Evolutionary conservation across 2,113 vertebrate genomes (phyloP).

Genomic region (Sylvietta virens): DNA sequence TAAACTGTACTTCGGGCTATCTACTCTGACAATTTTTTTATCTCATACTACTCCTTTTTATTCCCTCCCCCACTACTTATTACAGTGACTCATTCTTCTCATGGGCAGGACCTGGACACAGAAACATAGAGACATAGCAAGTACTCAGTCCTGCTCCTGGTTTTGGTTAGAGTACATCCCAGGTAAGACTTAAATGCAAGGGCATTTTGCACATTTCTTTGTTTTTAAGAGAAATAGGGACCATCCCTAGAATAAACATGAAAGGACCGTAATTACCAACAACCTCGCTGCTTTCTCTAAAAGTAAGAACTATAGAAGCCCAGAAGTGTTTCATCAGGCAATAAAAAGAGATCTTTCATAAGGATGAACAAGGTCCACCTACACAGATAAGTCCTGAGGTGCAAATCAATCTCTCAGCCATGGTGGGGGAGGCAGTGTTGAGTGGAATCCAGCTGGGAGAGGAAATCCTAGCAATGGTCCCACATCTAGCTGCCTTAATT

Average conservation of each 20-base stretch:
- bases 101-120: not conserved
- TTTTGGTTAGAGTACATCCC: not conserved
- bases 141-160: not conserved
- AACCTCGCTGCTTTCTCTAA: not conserved
- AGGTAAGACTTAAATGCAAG: not conserved
- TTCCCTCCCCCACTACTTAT: not conserved
- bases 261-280: not conserved
- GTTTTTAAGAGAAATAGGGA: not conserved
- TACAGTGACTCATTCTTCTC: not conserved
- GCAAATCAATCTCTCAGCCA: not conserved
- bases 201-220: not conserved
- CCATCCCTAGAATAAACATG: fast-evolving
- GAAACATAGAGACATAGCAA: not conserved
- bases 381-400: fast-evolving
- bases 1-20: not conserved
- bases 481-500: not conserved
- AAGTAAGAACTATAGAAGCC: not conserved
- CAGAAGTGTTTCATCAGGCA: not conserved
- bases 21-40: not conserved
- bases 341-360: not conserved
- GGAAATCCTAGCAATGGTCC: not conserved
- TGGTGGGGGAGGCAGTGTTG: fast-evolving
- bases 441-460: not conserved
- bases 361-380: not conserved
- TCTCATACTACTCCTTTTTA: not conserved